These are phyloP conservation scores for Homalodisca vitripennis DNA, from an alignment of 1,140 invertebrate species.

Conservation along the genomic window DNA sequence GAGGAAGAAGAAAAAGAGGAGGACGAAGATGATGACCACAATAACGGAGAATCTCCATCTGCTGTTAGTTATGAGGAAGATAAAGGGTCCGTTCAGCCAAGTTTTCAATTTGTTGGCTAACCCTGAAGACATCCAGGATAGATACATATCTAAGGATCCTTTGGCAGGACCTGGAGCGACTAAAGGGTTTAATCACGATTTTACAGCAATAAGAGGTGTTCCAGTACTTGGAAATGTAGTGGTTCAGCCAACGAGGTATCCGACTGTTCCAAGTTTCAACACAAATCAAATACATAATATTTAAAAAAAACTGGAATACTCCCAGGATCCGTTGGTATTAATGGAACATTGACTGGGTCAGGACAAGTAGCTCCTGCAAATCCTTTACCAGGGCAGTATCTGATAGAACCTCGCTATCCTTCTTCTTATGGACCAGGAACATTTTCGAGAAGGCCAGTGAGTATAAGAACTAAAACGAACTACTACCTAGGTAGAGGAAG, in stretches of 20 bases:
- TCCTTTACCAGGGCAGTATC: not conserved
- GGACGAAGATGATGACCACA: conserved; percentile 6
- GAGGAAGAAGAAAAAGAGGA: conserved; percentile 11
- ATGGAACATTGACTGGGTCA: not conserved
- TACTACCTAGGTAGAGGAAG: not conserved
- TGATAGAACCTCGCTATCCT: too few species aligned
- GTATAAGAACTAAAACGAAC: not conserved
- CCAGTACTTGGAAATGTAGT: not conserved
- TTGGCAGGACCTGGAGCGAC: conserved; percentile 25
- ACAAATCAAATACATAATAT: conserved; percentile 10
- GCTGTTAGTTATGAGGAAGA: too few species aligned
- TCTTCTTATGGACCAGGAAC: too few species aligned
- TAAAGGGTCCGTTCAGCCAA: not conserved
- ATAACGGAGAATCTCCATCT: too few species aligned
- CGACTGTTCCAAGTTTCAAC: conserved; percentile 21
- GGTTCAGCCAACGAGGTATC: not conserved
- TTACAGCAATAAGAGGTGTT: conserved; percentile 26
- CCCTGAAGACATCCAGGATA: not conserved
- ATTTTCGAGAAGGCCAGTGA: not conserved
- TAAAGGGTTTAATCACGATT: conserved; percentile 30
- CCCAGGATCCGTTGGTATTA: not conserved
- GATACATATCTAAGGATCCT: conserved; percentile 21
- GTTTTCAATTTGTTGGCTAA: not conserved
- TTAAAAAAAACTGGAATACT: not conserved
- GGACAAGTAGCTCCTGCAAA: not conserved